Conservation (phyloP, 2,797 vertebrate genomes). For the Cyprinodon diabolis region DNA sequence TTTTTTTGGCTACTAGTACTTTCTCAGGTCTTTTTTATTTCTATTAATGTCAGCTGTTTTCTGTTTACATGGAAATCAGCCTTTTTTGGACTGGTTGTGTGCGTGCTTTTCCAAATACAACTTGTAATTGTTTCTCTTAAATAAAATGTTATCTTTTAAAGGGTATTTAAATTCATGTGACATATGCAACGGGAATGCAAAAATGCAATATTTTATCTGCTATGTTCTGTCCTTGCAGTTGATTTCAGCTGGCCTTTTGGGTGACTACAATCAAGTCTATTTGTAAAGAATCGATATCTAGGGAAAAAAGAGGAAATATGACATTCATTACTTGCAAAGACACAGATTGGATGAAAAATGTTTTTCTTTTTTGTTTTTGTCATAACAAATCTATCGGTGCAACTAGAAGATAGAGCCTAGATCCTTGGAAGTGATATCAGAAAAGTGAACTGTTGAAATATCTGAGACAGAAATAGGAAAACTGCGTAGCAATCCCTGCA, state of each 20-base stretch:
- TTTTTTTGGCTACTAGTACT: not conserved
- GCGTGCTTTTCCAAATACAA: not conserved
- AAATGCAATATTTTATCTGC: not conserved
- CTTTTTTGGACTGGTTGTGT: not conserved
- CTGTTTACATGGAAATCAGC: not conserved
- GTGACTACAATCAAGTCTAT: not conserved
- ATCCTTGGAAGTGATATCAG: not conserved
- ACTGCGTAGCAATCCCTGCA: not conserved
- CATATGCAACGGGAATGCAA: not conserved
- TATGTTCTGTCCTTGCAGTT: not conserved
- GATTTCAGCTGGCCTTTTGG: not conserved
- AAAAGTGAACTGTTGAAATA: not conserved
- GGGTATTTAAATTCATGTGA: not conserved
- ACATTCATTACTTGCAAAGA: not conserved
- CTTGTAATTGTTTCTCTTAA: not conserved
- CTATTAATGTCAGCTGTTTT: not conserved
- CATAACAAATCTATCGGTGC: not conserved
- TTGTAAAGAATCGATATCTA: not conserved
- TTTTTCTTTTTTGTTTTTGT: not conserved
- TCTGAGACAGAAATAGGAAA: not conserved
- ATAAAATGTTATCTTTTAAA: not conserved
- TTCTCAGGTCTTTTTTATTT: not conserved
- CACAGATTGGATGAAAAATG: not conserved
- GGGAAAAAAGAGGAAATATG: not conserved
- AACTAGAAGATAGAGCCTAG: not conserved